Base-by-base conservation (phyloP, 2,113 vertebrate species). In the Silurus glanis region DNA sequence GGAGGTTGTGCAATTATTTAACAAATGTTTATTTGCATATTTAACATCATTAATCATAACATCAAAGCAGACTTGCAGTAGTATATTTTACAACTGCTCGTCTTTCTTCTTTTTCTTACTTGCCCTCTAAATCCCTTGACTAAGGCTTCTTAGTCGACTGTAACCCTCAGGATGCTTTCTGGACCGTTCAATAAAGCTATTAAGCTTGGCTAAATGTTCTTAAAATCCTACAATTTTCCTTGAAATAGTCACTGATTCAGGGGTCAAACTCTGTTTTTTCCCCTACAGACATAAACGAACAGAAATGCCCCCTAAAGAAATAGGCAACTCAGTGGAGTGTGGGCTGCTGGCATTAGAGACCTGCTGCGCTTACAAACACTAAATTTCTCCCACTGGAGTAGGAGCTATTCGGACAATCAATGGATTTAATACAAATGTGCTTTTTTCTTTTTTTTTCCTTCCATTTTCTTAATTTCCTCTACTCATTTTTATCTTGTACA, bases 251-350 rank as follows among this genome's bases (percentile, higher is more conserved):
- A 92, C 91, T 85, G 9, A 19, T 47, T 7, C 37, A 47, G 45
- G 69, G 17, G 69, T 47, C 69, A 72, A 72, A 72, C 17, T 14
- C 56, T 59, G 78, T 85, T 80, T 79, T 62, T 71, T 86, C 71
- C 59, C 74, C 62, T 58, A 92, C 89, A 91, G 91, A 92, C 88
- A 90, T 66, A 90, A 88, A 76, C 75, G 89, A 90, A 21, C 88
- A 80, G 17, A 19, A 86, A 91, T 90, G 81, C 59, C 67, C 82
- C 87, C 85, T 37, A 55, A 75, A 76, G 47, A 53, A 76, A 76
- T 25, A 76, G 13, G 23, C 49, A 55, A 55, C 10, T n/a, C 23
- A 53, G 6, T 75, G 6, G 9, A 16, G 49, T 25, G 74, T 76
- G 6, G 23, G 74, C 51, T 76, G 47, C 13, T 1, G 0, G 51